Evolutionary conservation across 1,140 invertebrate genomes (phyloP), one percentile per base, ranked within the genome.

Genomic region (Drosophila biarmipes): DNA sequence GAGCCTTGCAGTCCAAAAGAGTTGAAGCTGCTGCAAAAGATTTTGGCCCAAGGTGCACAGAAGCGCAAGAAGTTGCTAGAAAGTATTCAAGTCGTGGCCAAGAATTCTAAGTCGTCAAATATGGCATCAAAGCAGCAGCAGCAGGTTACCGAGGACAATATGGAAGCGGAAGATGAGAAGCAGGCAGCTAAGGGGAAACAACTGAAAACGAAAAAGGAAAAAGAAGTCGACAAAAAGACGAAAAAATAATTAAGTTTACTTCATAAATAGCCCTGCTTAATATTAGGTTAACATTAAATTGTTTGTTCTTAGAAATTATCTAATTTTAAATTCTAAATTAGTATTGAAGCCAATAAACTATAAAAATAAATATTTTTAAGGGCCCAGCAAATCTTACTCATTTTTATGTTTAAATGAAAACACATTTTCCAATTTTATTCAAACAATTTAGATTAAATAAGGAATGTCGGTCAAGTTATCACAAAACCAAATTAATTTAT

Each of bases 1-100:
- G 21, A 17, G 14, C 10, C 14, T 0, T 35, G 6, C 24, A 55
- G 34, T 37, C 8, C 45, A 24, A 80, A 69, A 24, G 78, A 80
- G 15, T 21, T 52, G 2, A 38, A 59, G 35, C 35, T 75, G 19
- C 35, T 75, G 10, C 59, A 29, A 10, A 80, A 80, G 51, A 59
- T 80, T 21, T 29, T 62, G n/a, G 38, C 61, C 8, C 69, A 58
- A 38, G 38, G 63, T 7, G 52, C 52, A 15, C 24, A 49, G 7
- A 69, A 69, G 14, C 34, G 62, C 6, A 6, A 35, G 1, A 45
- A 63, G 24, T 19, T 66, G 8, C n/a, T 63, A 14, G 58, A 66
- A 17, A 49, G 12, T 12, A 10, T 66, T 0, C 31, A 63, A 5
- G 17, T 10, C 1, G 24, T 63, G n/a, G 8, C n/a, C 5, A 40